A percentile compares a stretch with the other conserved stretches of the same genome.
Conservation (phyloP, 2,113 vertebrate genomes). For the Tyrannus savana region DNA sequence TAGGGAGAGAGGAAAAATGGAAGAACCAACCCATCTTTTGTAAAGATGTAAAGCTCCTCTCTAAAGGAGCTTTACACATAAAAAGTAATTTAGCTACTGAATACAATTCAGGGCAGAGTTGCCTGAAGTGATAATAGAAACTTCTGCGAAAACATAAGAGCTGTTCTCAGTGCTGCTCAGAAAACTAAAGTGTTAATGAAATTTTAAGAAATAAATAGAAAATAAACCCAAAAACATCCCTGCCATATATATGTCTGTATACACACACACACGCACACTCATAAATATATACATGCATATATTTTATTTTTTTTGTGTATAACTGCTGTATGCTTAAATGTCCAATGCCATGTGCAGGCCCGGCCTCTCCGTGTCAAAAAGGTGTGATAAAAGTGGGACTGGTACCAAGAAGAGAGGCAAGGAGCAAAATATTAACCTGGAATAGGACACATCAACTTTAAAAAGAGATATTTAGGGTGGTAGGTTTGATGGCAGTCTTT, state of each 20-base stretch:
- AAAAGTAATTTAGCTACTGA: background rate
- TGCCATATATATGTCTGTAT: background rate
- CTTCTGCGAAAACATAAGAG: background rate
- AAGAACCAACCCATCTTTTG: background rate
- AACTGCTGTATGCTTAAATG: background rate
- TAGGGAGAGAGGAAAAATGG: background rate
- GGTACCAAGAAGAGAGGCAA: background rate
- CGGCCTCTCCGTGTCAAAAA: background rate
- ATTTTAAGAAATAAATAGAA: background rate
- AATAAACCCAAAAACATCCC: background rate
- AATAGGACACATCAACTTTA: background rate
- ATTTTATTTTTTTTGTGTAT: background rate
- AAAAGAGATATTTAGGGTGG: background rate
- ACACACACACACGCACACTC: fast-evolving
- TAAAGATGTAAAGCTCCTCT: background rate
- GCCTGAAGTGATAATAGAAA: background rate
- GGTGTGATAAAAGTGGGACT: background rate
- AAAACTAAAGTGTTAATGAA: background rate
- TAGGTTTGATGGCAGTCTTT: background rate
- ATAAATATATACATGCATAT: background rate
- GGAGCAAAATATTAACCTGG: background rate
- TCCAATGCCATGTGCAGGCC: background rate
- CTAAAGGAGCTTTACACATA: background rate
- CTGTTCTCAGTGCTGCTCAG: background rate
- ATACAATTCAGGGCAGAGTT: background rate